phyloP scores from a whole-genome alignment of 2,888 invertebrate genomes.

The Pyrgus malvae region DNA sequence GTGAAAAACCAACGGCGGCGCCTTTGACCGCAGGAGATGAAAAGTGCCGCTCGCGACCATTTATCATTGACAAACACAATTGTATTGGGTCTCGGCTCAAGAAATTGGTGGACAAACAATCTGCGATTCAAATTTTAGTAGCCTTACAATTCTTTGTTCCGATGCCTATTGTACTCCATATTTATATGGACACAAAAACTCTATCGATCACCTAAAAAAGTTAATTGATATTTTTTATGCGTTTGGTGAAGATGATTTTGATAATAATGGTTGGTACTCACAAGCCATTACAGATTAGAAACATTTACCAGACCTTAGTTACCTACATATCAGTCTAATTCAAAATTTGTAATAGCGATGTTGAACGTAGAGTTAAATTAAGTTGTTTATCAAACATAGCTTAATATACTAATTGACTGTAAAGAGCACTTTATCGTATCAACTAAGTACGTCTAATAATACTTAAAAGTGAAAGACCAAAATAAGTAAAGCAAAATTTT shows the following conservation, averaged over 20 bases:
- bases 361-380: too few species aligned
- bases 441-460: too few species aligned
- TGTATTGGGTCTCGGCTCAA: conserved; percentile 74
- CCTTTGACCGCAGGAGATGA: conserved; percentile 76
- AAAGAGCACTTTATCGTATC: too few species aligned
- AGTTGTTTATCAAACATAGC: too few species aligned
- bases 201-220: conserved; percentile 8
- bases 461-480: too few species aligned
- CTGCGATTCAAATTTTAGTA: conserved; percentile 59
- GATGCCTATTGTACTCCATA: conserved; percentile 28
- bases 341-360: too few species aligned
- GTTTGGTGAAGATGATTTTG: neutral
- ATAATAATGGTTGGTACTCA: too few species aligned
- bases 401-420: too few species aligned
- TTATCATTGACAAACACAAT: conserved; percentile 82
- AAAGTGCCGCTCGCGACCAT: conserved; percentile 77
- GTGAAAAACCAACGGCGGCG: conserved; percentile 51
- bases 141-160: conserved; percentile 40
- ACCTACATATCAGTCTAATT: too few species aligned
- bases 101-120: conserved; percentile 78
- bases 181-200: conserved; percentile 20
- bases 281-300: too few species aligned
- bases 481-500: too few species aligned
- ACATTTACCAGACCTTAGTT: too few species aligned
- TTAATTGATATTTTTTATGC: conserved; percentile 17